phyloP scores from a whole-genome alignment of 2,113 vertebrate genomes.

The Gymnobelideus leadbeateri region DNA sequence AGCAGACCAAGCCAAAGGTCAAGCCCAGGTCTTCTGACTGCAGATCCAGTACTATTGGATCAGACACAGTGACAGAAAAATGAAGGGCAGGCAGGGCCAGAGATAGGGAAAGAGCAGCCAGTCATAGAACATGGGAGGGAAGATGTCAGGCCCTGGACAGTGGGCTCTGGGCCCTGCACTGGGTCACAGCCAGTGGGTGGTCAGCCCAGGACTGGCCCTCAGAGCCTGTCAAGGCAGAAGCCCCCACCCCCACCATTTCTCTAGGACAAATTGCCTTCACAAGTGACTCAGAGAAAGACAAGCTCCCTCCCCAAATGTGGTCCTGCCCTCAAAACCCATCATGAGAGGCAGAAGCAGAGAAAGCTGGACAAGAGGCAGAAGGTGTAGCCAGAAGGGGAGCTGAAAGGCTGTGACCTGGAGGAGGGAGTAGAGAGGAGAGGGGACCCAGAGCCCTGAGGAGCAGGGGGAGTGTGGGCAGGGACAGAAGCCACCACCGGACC shows the following conservation, averaged over 20 bases:
- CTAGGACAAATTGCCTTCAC: too few relatives aligned
- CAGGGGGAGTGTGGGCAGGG: neutral
- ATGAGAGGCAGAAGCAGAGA: slow-evolving; percentile 23
- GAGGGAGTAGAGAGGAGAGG: neutral
- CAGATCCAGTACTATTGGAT: too few relatives aligned
- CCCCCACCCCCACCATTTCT: too few relatives aligned
- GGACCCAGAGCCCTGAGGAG: neutral
- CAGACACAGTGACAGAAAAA: neutral
- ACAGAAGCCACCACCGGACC: slow-evolving; percentile 1
- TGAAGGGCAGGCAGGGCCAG: neutral
- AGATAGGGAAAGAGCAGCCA: neutral
- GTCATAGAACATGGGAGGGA: too few relatives aligned
- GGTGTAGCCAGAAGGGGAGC: too few relatives aligned
- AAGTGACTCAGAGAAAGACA: too few relatives aligned
- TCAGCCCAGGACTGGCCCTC: too few relatives aligned
- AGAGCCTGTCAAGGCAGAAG: neutral
- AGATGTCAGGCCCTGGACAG: neutral
- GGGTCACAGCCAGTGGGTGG: too few relatives aligned
- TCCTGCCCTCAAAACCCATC: slow-evolving; percentile 24
- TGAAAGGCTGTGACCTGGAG: neutral
- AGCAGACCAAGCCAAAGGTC: too few relatives aligned
- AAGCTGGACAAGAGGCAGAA: too few relatives aligned
- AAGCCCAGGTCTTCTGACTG: too few relatives aligned
- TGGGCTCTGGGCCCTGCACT: neutral
- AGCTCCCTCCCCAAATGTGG: slow-evolving; percentile 18